phyloP scores from a whole-genome alignment of 2,888 invertebrate species.

The Palloptera scutellata region DNA sequence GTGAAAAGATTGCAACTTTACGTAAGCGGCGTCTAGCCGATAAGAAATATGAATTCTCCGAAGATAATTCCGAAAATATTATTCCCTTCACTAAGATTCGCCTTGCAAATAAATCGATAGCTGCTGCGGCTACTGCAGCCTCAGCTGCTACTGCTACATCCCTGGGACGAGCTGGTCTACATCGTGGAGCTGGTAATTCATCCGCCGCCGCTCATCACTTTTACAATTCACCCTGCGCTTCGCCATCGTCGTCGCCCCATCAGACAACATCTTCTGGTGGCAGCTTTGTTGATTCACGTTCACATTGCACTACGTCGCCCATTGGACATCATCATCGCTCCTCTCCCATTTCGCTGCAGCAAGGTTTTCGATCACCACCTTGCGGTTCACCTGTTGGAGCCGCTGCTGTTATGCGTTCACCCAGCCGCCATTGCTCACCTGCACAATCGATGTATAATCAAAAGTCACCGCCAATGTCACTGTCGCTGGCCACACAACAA shows the following conservation, averaged over 20 bases:
- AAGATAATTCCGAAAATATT: conserved; percentile 75
- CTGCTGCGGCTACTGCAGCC: conserved; percentile 21
- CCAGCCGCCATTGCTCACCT: conserved; percentile 51
- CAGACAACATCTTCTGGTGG: conserved; percentile 43
- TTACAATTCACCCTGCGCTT: conserved; percentile 62
- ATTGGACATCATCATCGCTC: conserved; percentile 37
- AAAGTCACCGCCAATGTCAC: conserved; percentile 54
- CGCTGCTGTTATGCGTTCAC: conserved; percentile 56
- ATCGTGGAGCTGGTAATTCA: conserved; percentile 48
- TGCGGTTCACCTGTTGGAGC: conserved; percentile 45
- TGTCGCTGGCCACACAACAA: conserved; percentile 58
- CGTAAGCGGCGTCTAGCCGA: conserved; percentile 86
- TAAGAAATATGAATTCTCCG: conserved; percentile 91
- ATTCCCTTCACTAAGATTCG: conserved; percentile 65
- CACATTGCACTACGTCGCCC: conserved; percentile 36
- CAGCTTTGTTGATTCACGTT: conserved; percentile 29
- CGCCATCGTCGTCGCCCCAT: conserved; percentile 62
- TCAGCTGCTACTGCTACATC: conserved; percentile 9
- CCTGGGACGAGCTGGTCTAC: conserved; percentile 33
- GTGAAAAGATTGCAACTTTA: conserved; percentile 86
- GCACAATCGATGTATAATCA: conserved; percentile 48
- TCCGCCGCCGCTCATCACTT: conserved; percentile 52
- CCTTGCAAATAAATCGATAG: conserved; percentile 41
- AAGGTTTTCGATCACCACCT: conserved; percentile 59
- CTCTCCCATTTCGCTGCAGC: conserved; percentile 41